Conservation (phyloP, 1,140 invertebrate species). For the Lordiphosa mommai region DNA sequence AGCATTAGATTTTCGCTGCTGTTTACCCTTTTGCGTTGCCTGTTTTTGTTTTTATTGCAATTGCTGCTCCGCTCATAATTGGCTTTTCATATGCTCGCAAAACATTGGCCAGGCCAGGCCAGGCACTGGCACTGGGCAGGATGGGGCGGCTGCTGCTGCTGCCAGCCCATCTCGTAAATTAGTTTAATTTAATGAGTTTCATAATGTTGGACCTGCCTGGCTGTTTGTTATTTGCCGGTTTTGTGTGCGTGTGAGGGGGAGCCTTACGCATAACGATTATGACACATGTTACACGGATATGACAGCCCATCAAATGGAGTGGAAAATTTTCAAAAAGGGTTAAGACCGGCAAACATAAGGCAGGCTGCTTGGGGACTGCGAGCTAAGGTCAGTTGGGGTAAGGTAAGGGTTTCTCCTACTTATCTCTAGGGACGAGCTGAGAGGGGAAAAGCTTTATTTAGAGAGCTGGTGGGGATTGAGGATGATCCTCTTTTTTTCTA, state of each 20-base stretch:
- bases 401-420: too few species aligned
- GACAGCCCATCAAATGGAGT: slow-evolving; percentile 49
- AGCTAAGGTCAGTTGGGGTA: too few species aligned
- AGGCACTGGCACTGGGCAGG: background rate
- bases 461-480: too few species aligned
- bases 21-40: slow-evolving; percentile 32
- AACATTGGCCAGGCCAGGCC: slow-evolving; percentile 13
- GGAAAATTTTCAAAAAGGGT: slow-evolving; percentile 23
- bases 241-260: background rate
- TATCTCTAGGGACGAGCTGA: too few species aligned
- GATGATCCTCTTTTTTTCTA: too few species aligned
- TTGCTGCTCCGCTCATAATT: slow-evolving; percentile 59
- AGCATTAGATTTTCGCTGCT: slow-evolving; percentile 68
- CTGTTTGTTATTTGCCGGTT: background rate
- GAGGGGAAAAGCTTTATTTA: too few species aligned
- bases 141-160: slow-evolving; percentile 6
- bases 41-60: slow-evolving; percentile 24
- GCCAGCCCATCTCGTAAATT: slow-evolving; percentile 39
- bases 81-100: slow-evolving; percentile 71
- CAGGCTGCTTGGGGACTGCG: too few species aligned
- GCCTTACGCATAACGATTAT: slow-evolving; percentile 58
- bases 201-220: slow-evolving; percentile 21
- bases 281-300: slow-evolving; percentile 59
- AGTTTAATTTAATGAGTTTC: slow-evolving; percentile 75
- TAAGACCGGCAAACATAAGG: background rate